phyloP scores from a whole-genome alignment of 2,797 vertebrate species.

The Alcedo quadribrachys region DNA sequence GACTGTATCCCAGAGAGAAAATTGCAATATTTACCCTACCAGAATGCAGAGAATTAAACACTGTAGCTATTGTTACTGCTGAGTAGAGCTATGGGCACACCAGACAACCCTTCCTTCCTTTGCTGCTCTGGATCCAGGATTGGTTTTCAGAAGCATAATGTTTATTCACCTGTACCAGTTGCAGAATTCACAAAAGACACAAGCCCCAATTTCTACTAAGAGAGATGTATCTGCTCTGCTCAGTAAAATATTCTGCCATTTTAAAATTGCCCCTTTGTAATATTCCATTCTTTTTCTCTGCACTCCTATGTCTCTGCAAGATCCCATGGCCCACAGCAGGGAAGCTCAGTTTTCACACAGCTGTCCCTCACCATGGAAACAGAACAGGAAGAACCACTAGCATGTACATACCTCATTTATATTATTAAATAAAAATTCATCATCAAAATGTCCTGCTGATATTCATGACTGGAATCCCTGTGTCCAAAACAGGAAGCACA shows the following conservation, averaged over 20 bases:
- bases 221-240: neutral
- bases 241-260: neutral
- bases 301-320: neutral
- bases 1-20: neutral
- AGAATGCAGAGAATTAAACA: neutral
- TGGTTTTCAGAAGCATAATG: neutral
- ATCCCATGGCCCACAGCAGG: neutral
- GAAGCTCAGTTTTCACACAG: neutral
- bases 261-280: neutral
- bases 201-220: neutral
- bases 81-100: neutral
- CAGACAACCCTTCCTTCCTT: neutral
- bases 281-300: neutral
- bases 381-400: neutral
- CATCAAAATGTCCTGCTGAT: neutral
- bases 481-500: neutral
- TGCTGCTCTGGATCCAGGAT: neutral
- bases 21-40: fast-evolving
- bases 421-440: neutral
- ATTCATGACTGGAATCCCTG: neutral
- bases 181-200: neutral
- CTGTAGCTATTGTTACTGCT: neutral
- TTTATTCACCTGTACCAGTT: neutral
- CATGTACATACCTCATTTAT: neutral
- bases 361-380: neutral